A percentile compares a stretch with the other conserved stretches of the same genome.
These are phyloP conservation scores for Sorex maritimensis DNA, from an alignment of 2,797 vertebrate species.

Conservation along the genomic window DNA sequence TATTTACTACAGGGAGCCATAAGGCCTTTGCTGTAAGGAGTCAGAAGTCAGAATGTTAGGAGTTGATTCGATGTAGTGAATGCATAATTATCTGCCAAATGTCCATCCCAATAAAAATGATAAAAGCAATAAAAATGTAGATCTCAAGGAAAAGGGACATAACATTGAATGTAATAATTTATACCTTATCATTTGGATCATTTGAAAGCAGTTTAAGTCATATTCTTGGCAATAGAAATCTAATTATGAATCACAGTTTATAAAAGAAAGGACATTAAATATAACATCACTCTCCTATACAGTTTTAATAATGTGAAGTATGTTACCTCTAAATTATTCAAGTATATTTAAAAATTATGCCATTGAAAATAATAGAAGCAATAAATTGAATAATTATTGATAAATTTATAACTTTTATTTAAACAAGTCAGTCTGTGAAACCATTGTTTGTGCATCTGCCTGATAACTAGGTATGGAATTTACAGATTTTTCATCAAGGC, in stretches of 20 bases:
- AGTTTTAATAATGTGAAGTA: conserved; percentile 18
- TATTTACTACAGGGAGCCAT: neutral
- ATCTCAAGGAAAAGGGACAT: neutral
- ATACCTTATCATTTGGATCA: neutral
- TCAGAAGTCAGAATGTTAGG: neutral
- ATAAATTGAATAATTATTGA: conserved; percentile 67
- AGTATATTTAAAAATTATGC: conserved; percentile 40
- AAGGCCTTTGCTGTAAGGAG: neutral
- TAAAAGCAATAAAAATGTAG: neutral
- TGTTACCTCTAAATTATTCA: conserved; percentile 52
- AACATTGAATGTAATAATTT: conserved; percentile 32
- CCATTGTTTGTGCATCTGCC: conserved; percentile 35
- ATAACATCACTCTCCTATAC: conserved; percentile 41
- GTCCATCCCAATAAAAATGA: neutral
- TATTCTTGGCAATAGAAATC: conserved; percentile 8
- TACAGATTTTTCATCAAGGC: conserved; percentile 49
- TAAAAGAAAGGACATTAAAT: neutral
- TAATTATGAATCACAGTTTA: conserved; percentile 19
- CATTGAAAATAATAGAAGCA: conserved; percentile 57
- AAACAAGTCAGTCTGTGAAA: conserved; percentile 59
- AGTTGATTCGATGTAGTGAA: neutral
- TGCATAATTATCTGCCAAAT: neutral
- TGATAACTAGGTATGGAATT: conserved; percentile 8
- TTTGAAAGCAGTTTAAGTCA: neutral
- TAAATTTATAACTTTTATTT: conserved; percentile 58